These are phyloP conservation scores for Pristionchus entomophagus DNA, from an alignment of 2,888 invertebrate species.

Conservation along the genomic window DNA sequence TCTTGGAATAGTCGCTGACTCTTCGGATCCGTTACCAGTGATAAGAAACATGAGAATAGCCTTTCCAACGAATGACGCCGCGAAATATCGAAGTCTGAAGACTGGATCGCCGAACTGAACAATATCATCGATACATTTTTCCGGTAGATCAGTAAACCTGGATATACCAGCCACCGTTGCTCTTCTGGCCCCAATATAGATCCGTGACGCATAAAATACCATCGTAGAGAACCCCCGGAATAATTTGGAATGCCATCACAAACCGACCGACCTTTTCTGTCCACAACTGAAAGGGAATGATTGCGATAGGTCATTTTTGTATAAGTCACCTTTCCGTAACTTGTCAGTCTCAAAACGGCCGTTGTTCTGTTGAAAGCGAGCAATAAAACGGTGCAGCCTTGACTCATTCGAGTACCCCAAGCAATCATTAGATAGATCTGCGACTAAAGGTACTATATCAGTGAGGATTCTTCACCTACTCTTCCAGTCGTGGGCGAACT, in stretches of 20 bases:
- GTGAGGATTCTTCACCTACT: neutral
- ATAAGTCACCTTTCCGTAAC: slow-evolving; percentile 2
- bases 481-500: neutral
- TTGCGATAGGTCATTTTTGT: neutral
- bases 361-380: slow-evolving; percentile 34
- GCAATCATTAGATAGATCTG: slow-evolving; percentile 37
- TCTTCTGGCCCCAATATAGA: neutral
- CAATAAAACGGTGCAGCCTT: slow-evolving; percentile 4
- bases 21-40: neutral
- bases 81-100: neutral
- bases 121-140: neutral
- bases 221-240: slow-evolving; percentile 3
- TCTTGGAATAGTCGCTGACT: neutral
- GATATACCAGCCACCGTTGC: slow-evolving; percentile 16
- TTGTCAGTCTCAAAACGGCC: neutral
- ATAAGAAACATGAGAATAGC: neutral
- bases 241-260: neutral
- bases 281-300: neutral
- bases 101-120: slow-evolving; percentile 1
- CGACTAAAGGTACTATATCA: neutral
- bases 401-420: slow-evolving; percentile 38
- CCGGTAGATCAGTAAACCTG: neutral
- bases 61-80: neutral
- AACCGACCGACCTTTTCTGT: neutral
- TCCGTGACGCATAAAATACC: neutral